These are phyloP conservation scores for Chinchilla lanigera DNA, from an alignment of 2,113 vertebrate species.

Conservation along the genomic window DNA sequence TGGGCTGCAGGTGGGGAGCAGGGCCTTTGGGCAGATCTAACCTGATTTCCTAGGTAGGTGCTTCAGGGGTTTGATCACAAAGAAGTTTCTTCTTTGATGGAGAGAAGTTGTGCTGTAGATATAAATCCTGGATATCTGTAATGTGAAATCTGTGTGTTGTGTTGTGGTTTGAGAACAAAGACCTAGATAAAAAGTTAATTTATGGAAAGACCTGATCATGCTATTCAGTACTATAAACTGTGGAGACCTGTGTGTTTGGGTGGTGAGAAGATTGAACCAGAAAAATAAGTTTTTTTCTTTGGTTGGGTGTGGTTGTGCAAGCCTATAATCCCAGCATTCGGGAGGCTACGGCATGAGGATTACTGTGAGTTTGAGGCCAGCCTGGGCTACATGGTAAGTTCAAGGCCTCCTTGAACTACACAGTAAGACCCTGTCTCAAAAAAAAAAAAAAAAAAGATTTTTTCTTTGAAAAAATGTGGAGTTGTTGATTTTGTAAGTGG, in stretches of 20 bases:
- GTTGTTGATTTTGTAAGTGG: background rate
- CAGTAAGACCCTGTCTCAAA: background rate
- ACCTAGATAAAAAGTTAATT: background rate
- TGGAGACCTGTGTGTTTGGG: background rate
- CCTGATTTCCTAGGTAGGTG: background rate
- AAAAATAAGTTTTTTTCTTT: background rate
- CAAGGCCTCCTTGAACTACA: background rate
- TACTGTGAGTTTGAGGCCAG: background rate
- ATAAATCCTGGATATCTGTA: too few relatives aligned
- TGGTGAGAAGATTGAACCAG: background rate
- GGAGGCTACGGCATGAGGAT: background rate
- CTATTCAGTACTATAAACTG: background rate
- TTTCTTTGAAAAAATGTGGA: background rate
- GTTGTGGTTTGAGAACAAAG: background rate
- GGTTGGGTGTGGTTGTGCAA: background rate
- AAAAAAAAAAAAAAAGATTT: background rate
- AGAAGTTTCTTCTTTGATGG: background rate
- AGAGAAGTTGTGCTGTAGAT: background rate
- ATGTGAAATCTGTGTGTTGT: background rate
- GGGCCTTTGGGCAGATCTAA: background rate
- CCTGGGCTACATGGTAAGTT: background rate
- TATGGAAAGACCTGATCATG: background rate
- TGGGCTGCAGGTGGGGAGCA: background rate
- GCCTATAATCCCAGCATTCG: background rate
- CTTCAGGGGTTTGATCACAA: background rate